These are phyloP conservation scores for Rousettus leschenaultii DNA, from an alignment of 2,113 vertebrate species.

Conservation along the genomic window DNA sequence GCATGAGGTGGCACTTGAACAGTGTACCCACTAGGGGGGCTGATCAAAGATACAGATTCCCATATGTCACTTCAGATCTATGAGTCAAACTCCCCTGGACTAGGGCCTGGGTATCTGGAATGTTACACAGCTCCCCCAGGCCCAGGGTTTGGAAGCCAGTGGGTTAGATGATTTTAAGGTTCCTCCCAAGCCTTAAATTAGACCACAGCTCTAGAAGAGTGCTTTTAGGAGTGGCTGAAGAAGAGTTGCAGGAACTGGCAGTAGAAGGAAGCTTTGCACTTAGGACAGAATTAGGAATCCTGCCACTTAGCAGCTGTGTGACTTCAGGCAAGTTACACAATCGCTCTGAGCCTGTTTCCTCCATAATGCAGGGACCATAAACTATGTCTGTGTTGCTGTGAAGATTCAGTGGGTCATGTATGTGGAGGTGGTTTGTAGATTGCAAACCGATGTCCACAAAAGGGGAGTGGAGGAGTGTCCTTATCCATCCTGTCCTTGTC, in stretches of 20 bases:
- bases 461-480: not conserved
- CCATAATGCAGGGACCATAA: not conserved
- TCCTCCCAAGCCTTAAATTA: slow-evolving; percentile 69
- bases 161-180: slow-evolving; percentile 65
- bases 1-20: not conserved
- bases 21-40: not conserved
- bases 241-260: slow-evolving; percentile 20
- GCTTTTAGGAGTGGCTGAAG: slow-evolving; percentile 48
- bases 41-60: slow-evolving; percentile 55
- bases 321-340: slow-evolving; percentile 42
- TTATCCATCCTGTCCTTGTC: not conserved
- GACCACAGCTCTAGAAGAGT: slow-evolving; percentile 52
- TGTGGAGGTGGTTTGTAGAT: not conserved
- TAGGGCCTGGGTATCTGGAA: slow-evolving; percentile 65
- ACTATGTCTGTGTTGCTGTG: not conserved
- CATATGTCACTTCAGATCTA: slow-evolving; percentile 37
- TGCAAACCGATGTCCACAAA: not conserved
- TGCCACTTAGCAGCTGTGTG: not conserved
- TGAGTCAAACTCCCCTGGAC: slow-evolving; percentile 68
- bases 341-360: not conserved
- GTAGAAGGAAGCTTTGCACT: slow-evolving; percentile 39
- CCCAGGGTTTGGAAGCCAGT: slow-evolving; percentile 64
- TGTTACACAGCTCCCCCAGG: slow-evolving; percentile 45
- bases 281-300: slow-evolving; percentile 18
- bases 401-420: not conserved